Evolutionary conservation across 1,140 invertebrate genomes (phyloP).

Genomic region (Pseudomyrmex flavicornis): DNA sequence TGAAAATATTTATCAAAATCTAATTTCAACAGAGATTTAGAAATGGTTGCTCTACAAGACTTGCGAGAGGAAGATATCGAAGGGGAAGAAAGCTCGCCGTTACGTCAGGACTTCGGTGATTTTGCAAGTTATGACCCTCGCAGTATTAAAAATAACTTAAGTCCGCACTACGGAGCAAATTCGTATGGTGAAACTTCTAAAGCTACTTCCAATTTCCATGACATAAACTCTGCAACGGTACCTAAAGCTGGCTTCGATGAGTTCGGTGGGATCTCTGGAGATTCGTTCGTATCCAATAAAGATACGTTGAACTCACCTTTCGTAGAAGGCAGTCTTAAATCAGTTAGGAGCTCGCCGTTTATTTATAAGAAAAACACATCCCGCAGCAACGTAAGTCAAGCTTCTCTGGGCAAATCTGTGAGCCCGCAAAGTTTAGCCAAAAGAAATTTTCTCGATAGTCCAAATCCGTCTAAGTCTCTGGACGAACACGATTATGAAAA

Average conservation of each 20-base stretch:
- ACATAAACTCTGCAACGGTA: slow-evolving; percentile 80
- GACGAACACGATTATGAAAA: slow-evolving; percentile 80
- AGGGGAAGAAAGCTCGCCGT: slow-evolving; percentile 79
- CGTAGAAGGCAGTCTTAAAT: slow-evolving; percentile 81
- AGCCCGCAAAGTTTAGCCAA: slow-evolving; percentile 76
- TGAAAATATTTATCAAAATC: not conserved
- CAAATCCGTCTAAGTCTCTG: slow-evolving; percentile 64
- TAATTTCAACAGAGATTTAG: slow-evolving; percentile 76
- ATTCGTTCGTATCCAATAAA: slow-evolving; percentile 81
- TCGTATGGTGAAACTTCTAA: slow-evolving; percentile 73
- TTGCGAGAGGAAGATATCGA: slow-evolving; percentile 80
- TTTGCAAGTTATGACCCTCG: slow-evolving; percentile 81
- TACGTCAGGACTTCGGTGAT: slow-evolving; percentile 81
- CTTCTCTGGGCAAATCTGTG: slow-evolving; percentile 72
- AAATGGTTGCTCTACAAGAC: slow-evolving; percentile 76
- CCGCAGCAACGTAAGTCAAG: slow-evolving; percentile 75
- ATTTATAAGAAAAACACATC: slow-evolving; percentile 75
- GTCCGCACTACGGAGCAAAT: slow-evolving; percentile 72
- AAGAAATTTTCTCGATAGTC: slow-evolving; percentile 69
- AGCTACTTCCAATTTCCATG: slow-evolving; percentile 72
- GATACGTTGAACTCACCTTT: slow-evolving; percentile 82
- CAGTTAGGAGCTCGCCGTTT: slow-evolving; percentile 81
- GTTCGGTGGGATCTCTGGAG: slow-evolving; percentile 80
- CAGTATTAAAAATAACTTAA: slow-evolving; percentile 77
- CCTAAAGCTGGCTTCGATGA: slow-evolving; percentile 84